Evolutionary conservation across 2,888 invertebrate genomes (phyloP), one percentile per base, ranked within the genome.

Genomic region (Eurytoma californica): DNA sequence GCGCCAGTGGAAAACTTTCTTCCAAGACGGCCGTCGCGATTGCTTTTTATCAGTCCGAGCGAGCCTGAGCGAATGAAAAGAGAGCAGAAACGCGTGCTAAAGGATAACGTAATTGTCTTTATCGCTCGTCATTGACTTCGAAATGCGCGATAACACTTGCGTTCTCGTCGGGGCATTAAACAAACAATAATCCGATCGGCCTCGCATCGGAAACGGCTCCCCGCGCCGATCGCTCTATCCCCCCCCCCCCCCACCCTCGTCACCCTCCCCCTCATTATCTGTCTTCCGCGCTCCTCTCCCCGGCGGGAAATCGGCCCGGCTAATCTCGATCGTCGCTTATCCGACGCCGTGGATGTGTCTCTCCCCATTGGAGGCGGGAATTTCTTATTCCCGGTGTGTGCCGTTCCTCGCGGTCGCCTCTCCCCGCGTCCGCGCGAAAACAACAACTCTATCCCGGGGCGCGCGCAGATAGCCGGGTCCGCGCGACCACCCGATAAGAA

Each of bases 401-500:
- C 39, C 39, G 39, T 39, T 9, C 39, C 39, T 39, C 39, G 39
- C 30, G 3, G 5, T 30, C 30, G 30, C 30, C 30, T 39, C 39
- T 39, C 53, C 67, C n/a, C 14, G n/a, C 53, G 18, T 14, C 20
- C n/a, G 39, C 30, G 51, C 58, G 68, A 79, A 79, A 69, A 70
- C 72, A 13, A 72, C 60, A 28, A 20, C 63, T 74, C 39, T 60
- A 70, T 79, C 58, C 47, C 12, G 2, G 18, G 24, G 24, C 24
- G 24, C 24, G 24, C 24, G 18, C 39, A n/a, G 28, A 7, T 7
- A 14, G 39, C 58, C 14, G 39, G 39, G 39, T 9, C 60, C 49
- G 51, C 66, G 68, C 53, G 69, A 53, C 55, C 39, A n/a, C 30
- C 20, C 63, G 76, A 80, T 76, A 76, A 76, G 18, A 30, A 53